Percentiles rank a stretch among this genome's conserved stretches.
These are phyloP conservation scores for Oncopeltus fasciatus DNA, from an alignment of 1,140 invertebrate genomes.

Conservation along the genomic window DNA sequence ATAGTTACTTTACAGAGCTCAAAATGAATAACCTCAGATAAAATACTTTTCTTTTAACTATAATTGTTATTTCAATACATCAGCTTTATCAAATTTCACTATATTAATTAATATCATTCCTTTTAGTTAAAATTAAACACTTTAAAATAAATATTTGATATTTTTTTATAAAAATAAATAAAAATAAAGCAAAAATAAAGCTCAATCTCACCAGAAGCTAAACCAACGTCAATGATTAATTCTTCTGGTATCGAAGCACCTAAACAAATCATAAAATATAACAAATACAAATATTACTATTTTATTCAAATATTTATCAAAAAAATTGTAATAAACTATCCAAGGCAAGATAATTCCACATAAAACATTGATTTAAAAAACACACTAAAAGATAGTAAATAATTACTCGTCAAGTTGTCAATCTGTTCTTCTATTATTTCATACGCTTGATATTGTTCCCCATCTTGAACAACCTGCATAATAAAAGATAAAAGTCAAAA, in stretches of 20 bases:
- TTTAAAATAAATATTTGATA: not conserved
- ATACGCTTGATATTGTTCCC: not conserved
- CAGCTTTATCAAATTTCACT: no score
- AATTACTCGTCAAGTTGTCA: not conserved
- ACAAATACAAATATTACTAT: not conserved
- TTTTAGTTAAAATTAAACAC: not conserved
- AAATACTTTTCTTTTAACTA: no score
- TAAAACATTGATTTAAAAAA: not conserved
- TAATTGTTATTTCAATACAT: no score
- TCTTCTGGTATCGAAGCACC: not conserved
- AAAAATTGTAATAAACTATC: not conserved
- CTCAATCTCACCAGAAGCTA: not conserved
- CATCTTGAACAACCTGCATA: not conserved
- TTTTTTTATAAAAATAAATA: not conserved
- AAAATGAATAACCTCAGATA: no score
- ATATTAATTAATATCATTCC: no score
- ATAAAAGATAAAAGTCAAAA: not conserved
- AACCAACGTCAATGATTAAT: slow-evolving; percentile 2
- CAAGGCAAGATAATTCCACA: not conserved
- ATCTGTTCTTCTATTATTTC: not conserved
- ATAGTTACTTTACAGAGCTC: no score
- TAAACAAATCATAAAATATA: not conserved
- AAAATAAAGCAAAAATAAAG: not conserved
- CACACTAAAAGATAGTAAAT: not conserved
- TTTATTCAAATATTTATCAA: not conserved